Conservation (phyloP, 2,113 vertebrate genomes). For the Heterocephalus glaber region DNA sequence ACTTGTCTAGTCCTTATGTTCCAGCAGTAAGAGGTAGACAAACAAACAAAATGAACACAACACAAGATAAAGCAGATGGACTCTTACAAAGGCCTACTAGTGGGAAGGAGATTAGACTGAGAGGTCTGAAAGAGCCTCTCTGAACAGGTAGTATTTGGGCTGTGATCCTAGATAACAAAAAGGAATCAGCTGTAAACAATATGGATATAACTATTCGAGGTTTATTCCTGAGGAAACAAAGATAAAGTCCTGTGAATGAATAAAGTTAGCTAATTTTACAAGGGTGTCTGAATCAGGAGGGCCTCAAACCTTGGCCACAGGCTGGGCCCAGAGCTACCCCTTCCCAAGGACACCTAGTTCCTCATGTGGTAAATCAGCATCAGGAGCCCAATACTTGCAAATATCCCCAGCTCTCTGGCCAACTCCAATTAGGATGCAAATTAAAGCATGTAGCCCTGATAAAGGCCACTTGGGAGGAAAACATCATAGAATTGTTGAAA, state of each 20-base stretch:
- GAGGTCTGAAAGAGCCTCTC: not conserved
- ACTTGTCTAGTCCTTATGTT: not conserved
- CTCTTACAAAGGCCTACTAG: not conserved
- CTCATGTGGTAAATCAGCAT: not conserved
- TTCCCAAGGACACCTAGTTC: not conserved
- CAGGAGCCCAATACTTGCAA: not conserved
- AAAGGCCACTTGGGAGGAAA: not conserved
- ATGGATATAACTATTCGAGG: not conserved
- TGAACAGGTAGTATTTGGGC: not conserved
- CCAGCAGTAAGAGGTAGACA: not conserved
- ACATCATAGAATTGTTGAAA: not conserved
- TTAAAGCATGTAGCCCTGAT: not conserved
- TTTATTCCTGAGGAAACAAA: not conserved
- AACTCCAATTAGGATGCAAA: conserved; percentile 7
- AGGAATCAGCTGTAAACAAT: not conserved
- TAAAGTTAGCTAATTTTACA: not conserved
- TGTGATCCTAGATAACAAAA: not conserved
- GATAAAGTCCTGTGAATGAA: not conserved
- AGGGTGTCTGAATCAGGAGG: not conserved
- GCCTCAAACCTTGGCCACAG: not conserved
- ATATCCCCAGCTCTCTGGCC: not conserved
- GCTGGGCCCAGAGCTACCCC: not conserved
- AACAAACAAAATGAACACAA: not conserved
- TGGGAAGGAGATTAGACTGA: not conserved
- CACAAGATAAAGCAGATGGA: not conserved